phyloP scores from a whole-genome alignment of 2,113 vertebrate genomes.

The Smithornis capensis region DNA sequence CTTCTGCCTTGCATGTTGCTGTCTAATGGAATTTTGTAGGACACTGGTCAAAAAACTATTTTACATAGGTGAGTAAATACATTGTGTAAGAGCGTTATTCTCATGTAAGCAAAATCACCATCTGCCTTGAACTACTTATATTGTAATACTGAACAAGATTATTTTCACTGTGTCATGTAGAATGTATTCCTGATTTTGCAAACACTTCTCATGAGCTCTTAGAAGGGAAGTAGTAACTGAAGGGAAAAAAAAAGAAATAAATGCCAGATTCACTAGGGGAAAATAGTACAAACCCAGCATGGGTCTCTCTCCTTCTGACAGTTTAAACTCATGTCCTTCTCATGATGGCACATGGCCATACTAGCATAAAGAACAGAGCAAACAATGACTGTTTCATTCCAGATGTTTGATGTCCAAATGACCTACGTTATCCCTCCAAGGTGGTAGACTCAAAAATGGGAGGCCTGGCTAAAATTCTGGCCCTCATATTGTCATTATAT shows the following conservation, averaged over 20 bases:
- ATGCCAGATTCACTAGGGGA: not conserved
- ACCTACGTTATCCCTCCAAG: not conserved
- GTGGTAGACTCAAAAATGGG: not conserved
- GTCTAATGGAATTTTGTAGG: not conserved
- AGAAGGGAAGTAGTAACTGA: not conserved
- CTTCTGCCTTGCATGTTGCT: not conserved
- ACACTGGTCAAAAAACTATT: rapidly evolving
- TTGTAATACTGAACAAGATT: not conserved
- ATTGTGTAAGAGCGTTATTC: not conserved
- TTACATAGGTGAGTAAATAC: not conserved
- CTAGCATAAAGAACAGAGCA: not conserved
- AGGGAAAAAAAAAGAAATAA: not conserved
- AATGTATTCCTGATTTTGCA: not conserved
- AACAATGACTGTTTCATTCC: not conserved
- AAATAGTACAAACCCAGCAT: not conserved
- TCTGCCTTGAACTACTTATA: not conserved
- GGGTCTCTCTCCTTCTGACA: not conserved
- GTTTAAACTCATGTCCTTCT: conserved; percentile 20
- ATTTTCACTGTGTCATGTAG: not conserved
- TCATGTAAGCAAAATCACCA: not conserved
- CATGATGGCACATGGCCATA: not conserved
- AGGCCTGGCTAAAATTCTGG: conserved; percentile 7
- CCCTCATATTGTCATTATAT: not conserved
- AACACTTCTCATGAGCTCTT: not conserved
- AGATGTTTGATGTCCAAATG: not conserved